Conservation (phyloP, 2,888 invertebrate species). For the Leucophora obtusa region DNA sequence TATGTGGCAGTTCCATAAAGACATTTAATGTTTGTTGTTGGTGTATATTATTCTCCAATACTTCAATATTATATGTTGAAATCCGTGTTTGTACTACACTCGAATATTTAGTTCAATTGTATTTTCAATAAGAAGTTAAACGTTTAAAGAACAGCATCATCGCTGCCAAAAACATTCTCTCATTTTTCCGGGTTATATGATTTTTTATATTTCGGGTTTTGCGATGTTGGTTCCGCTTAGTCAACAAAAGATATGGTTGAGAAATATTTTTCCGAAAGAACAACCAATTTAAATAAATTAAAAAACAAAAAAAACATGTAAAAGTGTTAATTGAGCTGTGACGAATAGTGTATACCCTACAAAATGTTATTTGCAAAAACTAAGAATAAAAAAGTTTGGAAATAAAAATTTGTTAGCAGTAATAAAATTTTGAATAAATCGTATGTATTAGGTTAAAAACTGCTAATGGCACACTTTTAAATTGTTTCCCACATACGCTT, state of each 20-base stretch:
- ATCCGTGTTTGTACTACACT: slow-evolving; percentile 54
- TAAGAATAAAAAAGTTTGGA: too few species aligned
- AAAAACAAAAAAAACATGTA: background rate
- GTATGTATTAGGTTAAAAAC: too few species aligned
- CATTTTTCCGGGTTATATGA: slow-evolving; percentile 33
- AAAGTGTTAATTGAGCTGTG: background rate
- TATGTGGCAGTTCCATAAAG: slow-evolving; percentile 12
- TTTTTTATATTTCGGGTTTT: background rate
- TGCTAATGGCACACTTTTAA: too few species aligned
- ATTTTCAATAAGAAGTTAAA: slow-evolving; percentile 62
- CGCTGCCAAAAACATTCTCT: slow-evolving; percentile 14
- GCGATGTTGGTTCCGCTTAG: slow-evolving; percentile 43
- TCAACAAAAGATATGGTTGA: background rate
- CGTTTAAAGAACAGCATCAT: slow-evolving; percentile 60
- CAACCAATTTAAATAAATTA: slow-evolving; percentile 4
- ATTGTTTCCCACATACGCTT: too few species aligned
- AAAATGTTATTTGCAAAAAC: too few species aligned
- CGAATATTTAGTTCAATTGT: slow-evolving; percentile 53
- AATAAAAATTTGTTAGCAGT: too few species aligned
- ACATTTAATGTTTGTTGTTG: slow-evolving; percentile 50
- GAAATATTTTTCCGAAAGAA: slow-evolving; percentile 5
- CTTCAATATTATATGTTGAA: slow-evolving; percentile 47
- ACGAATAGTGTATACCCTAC: background rate
- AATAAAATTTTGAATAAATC: too few species aligned
- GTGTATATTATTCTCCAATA: slow-evolving; percentile 24